Evolutionary conservation across 64 coral and sea anemone genomes (phyloP), one percentile per base, ranked within the genome.

Genomic region (Acropora yongei): DNA sequence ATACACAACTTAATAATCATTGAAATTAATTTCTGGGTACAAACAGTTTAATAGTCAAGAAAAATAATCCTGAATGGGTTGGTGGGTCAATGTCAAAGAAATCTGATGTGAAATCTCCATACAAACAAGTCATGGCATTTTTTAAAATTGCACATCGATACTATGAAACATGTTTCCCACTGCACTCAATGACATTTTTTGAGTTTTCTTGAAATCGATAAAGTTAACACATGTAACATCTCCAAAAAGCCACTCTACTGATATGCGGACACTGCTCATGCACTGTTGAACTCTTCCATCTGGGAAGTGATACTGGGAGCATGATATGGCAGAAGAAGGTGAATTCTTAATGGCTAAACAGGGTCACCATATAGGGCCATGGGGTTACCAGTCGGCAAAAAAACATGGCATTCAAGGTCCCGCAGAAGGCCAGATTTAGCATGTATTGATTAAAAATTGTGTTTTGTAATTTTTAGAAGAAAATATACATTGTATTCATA

Each of bases 71-170:
- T 53, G 50, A 82, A 82, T n/a, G 50, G 79, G 79, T 57, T 3
- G 79, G 79, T 40, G 79, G 49, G 79, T 82, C 49, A 41, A 82
- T 5, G 6, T 30, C 47, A 82, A 82, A 82, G 79, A 58, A 82
- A 12, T 82, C 79, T 57, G 49, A 82, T 40, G 79, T 82, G 39
- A 40, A 82, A 80, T 80, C 53, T 1, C 78, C 78, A 49, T 80
- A 80, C 13, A 49, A 6, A 44, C 17, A 49, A n/a, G n/a, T n/a
- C n/a, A n/a, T n/a, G n/a, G n/a, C n/a, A n/a, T n/a, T n/a, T n/a
- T n/a, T n/a, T n/a, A 80, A 57, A 80, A 80, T 80, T 7, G 78
- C 78, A 80, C 78, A 80, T 57, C n/a, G n/a, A n/a, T n/a, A 80
- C 44, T 49, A 48, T 80, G 55, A 45, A 82, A n/a, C 79, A 82